Base-by-base conservation (phyloP, 2,888 invertebrate species). In the Machimus rusticus region DNA sequence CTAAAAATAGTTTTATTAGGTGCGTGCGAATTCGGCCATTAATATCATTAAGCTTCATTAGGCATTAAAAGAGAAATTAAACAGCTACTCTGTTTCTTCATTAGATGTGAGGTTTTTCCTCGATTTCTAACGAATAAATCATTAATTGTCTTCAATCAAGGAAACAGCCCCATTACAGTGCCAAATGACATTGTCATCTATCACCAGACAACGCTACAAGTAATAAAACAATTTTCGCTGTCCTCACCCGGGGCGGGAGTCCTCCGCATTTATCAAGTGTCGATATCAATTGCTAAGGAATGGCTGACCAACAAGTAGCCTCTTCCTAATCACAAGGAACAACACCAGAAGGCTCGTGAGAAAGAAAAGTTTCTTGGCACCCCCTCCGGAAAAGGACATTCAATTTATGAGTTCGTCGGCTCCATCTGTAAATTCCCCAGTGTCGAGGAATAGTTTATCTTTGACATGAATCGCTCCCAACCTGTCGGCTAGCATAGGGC, bases 341-440 rank as follows among this genome's bases (percentile, higher is more conserved):
- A 87, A 81, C 79, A 87, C 55, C 77, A 74, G 5, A 37, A 87
- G 74, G 31, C 55, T 46, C 46, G 66, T 74, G 79, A 81, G 79
- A 81, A 81, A 46, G 37, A 31, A 76, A 74, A 79, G 28, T 78
- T 37, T 46, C 51, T 37, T 39, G 37, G 37, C 86, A 23, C 86
- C 31, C 86, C 28, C n/a, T 66, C 77, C 39, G 19, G 55, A 85
- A 87, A 85, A 87, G 77, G 87, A 87, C 87, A 87, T 86, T 87
- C 87, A 87, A 87, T 87, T 87, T 87, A 87, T 87, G 87, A 79
- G 74, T 85, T 84, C 31, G 76, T 43, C 79, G 74, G 46, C 66
- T 87, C 85, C 51, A 78, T 87, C 74, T 87, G 66, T 57, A 77
- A 87, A 87, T 87, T 87, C 84, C 87, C 87, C 57, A 87, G 77